Evolutionary conservation across 2,113 vertebrate species (phyloP), one percentile per base, ranked within the genome.

Genomic region (Climacteris rufus): DNA sequence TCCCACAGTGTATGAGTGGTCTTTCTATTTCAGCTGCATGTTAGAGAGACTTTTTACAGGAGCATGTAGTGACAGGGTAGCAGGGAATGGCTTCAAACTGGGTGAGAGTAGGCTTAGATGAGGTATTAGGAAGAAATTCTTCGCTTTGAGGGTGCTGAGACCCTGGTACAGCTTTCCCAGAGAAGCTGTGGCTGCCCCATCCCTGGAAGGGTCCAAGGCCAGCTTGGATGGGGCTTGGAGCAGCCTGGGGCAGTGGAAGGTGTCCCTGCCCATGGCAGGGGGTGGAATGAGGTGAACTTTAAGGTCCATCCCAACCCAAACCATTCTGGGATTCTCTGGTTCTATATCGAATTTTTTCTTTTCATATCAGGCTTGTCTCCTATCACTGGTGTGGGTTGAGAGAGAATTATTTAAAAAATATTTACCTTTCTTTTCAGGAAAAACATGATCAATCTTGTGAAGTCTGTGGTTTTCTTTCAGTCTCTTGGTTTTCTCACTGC

Each of bases 1-100:
- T 96, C 84, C 93, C 78, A 37, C 80, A 64, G 76, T 2, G 6
- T 83, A 39, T 81, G 74, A 61, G 66, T 50, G 78, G 68, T 79
- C 54, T 89, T 81, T 57, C 40, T 54, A 7, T 56, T 85, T 39
- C 50, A 88, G 64, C 31, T 81, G 15, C 37, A 31, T 13, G 35
- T 31, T 13, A 56, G 30, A 28, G 30, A 54, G 54, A 77, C n/a
- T 49, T 60, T 68, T 61, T 13, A 10, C 45, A 49, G 35, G 40
- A 76, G n/a, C 21, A 3, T 49, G 17, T 27, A 33, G 37, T 49
- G 49, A 54, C 63, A 69, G 39, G 25, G 28, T 22, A 49, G 49
- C 40, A 40, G 25, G 25, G 18, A 69, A 54, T 47, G 31, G 35
- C 30, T 42, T 35, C 70, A 18, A 18, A 27, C 30, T 35, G 63